Conservation (phyloP, 2,888 invertebrate species). For the Pecten maximus region DNA sequence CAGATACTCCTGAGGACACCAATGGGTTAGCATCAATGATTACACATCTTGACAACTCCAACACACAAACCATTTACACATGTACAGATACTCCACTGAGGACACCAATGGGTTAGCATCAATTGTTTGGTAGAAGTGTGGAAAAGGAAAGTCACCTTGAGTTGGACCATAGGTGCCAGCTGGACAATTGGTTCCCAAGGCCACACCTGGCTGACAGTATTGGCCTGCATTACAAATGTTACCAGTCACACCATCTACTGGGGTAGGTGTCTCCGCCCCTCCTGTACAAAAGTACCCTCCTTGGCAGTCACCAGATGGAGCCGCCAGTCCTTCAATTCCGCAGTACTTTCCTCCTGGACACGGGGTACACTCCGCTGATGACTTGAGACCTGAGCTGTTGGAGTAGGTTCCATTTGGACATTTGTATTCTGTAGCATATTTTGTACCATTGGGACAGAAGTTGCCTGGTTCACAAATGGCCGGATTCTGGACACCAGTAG, state of each 20-base stretch:
- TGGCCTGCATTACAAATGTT: conserved; percentile 74
- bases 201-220: conserved; percentile 77
- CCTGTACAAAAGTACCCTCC: conserved; percentile 73
- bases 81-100: too few species aligned
- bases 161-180: conserved; percentile 77
- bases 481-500: conserved; percentile 80
- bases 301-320: conserved; percentile 71
- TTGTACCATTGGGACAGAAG: conserved; percentile 77
- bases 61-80: too few species aligned
- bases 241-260: conserved; percentile 73
- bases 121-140: neutral
- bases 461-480: conserved; percentile 73
- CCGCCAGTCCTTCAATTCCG: conserved; percentile 67
- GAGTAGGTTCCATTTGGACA: conserved; percentile 79
- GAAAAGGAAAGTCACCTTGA: conserved; percentile 61
- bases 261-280: conserved; percentile 68
- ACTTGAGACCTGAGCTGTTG: conserved; percentile 63
- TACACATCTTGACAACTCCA: too few species aligned
- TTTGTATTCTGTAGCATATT: conserved; percentile 70
- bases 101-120: neutral
- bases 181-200: conserved; percentile 70
- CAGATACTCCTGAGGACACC: too few species aligned
- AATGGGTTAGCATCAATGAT: too few species aligned
- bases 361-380: conserved; percentile 70
- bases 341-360: conserved; percentile 79